phyloP scores from a whole-genome alignment of 2,888 invertebrate genomes.

The Anthophora plumipes region DNA sequence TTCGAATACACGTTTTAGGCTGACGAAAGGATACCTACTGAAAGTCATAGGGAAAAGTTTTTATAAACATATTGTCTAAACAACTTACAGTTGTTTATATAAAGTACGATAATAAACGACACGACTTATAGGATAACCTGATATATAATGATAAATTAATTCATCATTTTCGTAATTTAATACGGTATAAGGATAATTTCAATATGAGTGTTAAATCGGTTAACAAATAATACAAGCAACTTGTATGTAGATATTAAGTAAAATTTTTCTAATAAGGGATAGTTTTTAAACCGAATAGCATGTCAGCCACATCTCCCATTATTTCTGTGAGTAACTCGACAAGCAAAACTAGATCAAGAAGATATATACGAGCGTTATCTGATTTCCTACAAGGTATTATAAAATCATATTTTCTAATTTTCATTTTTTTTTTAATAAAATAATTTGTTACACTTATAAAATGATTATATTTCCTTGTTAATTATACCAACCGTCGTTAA shows the following conservation, averaged over 20 bases:
- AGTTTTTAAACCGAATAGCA: slow-evolving; percentile 73
- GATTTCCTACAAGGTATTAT: slow-evolving; percentile 72
- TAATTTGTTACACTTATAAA: neutral
- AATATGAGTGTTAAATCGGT: neutral
- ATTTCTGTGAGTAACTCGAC: slow-evolving; percentile 71
- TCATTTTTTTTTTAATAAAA: neutral
- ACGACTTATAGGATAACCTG: no score
- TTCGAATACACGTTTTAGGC: no score
- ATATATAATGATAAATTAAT: no score
- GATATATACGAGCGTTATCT: slow-evolving; percentile 69
- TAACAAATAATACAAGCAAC: neutral
- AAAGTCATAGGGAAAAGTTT: no score
- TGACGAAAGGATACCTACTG: no score
- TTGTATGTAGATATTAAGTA: neutral
- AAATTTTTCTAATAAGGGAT: slow-evolving; percentile 70
- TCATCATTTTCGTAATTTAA: neutral
- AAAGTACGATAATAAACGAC: no score
- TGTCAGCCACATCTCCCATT: slow-evolving; percentile 70
- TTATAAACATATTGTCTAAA: no score
- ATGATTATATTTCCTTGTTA: no score
- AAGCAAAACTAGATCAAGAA: slow-evolving; percentile 50
- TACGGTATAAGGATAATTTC: neutral
- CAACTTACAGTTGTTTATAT: no score
- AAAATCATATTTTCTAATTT: no score
- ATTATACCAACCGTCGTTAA: no score